phyloP scores from a whole-genome alignment of 2,797 vertebrate genomes.

The Artibeus lituratus region DNA sequence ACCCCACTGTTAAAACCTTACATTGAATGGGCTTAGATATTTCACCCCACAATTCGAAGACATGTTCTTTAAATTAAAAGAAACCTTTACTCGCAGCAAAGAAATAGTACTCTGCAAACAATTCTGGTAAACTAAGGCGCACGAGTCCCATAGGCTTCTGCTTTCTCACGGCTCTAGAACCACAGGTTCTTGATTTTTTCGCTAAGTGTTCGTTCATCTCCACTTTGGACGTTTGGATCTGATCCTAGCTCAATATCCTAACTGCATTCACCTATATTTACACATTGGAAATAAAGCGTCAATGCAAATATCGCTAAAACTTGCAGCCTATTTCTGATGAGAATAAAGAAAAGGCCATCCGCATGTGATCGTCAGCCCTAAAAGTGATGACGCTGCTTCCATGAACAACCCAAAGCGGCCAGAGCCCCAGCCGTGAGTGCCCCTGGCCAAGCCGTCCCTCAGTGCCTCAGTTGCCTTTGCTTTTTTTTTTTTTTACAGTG shows the following conservation, averaged over 20 bases:
- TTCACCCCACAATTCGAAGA: background rate
- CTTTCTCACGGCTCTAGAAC: background rate
- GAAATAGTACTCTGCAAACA: background rate
- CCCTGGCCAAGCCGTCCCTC: background rate
- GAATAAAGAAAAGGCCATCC: background rate
- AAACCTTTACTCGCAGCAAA: background rate
- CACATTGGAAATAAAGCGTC: background rate
- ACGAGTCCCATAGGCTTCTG: background rate
- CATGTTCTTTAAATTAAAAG: background rate
- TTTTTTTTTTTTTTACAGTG: constrained; percentile 57
- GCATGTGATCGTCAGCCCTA: background rate
- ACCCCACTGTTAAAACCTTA: background rate
- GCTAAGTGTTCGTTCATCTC: background rate
- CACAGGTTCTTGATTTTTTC: background rate
- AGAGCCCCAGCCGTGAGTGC: background rate
- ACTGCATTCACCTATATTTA: background rate
- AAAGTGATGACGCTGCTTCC: background rate
- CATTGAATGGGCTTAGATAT: background rate
- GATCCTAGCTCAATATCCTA: background rate
- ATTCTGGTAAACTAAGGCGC: background rate
- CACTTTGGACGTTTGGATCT: background rate
- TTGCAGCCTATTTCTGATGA: background rate
- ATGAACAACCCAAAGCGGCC: background rate
- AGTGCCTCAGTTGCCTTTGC: background rate
- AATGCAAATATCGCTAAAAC: background rate